Evolutionary conservation across 2,797 vertebrate genomes (phyloP).

Genomic region (Trachops cirrhosus): DNA sequence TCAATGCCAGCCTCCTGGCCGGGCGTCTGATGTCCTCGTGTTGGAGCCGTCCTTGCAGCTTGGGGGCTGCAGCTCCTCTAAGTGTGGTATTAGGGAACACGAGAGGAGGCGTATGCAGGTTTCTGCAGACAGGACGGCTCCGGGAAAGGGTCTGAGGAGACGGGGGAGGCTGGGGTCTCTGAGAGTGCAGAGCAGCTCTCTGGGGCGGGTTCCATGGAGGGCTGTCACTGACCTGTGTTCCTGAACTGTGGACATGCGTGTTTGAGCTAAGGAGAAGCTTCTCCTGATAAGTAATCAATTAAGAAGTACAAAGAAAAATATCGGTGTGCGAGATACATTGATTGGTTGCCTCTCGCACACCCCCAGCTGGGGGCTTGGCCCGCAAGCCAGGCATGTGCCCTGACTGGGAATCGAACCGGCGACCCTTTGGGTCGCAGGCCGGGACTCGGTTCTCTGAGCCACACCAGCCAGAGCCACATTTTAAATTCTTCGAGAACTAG

Average conservation of each 20-base stretch:
- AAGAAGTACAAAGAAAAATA: too few species aligned
- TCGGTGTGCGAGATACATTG: too few species aligned
- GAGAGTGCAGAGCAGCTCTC: constrained; percentile 72
- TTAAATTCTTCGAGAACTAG: neutral
- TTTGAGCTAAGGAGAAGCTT: too few species aligned
- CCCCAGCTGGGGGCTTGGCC: neutral
- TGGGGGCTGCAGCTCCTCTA: too few species aligned
- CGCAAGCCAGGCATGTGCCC: neutral
- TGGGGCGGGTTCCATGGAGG: too few species aligned
- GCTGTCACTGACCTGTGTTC: too few species aligned
- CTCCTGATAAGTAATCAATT: too few species aligned
- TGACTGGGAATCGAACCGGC: neutral
- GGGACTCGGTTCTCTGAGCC: neutral
- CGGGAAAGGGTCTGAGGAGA: constrained; percentile 90
- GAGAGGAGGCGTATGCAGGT: constrained; percentile 91
- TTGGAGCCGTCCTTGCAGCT: too few species aligned
- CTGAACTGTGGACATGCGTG: too few species aligned
- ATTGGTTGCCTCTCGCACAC: too few species aligned
- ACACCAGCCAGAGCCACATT: neutral
- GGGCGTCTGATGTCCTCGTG: too few species aligned
- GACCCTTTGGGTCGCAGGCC: neutral
- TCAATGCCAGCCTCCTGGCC: too few species aligned
- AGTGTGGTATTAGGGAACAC: constrained; percentile 89
- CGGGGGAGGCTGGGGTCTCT: constrained; percentile 93
- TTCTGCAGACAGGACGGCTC: constrained; percentile 93